A percentile compares a stretch with the other conserved stretches of the same genome.
Conservation (phyloP, 2,797 vertebrate species). For the Tachyglossus aculeatus region DNA sequence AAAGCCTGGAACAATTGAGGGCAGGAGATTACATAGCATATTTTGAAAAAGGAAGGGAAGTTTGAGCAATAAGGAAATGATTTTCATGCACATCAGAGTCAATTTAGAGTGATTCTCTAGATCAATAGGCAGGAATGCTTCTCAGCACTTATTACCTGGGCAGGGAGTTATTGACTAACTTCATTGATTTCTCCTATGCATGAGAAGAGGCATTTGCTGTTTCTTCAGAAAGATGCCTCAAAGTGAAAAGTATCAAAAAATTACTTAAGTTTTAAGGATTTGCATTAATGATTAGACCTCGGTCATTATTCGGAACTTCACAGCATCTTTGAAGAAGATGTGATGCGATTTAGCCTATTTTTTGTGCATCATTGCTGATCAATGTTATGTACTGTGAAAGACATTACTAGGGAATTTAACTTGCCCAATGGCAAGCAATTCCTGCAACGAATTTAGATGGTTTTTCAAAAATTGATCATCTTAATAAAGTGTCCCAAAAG, state of each 20-base stretch:
- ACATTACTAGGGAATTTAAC: slow-evolving; percentile 21
- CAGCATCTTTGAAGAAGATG: slow-evolving; percentile 42
- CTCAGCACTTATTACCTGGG: slow-evolving; percentile 82
- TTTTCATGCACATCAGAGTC: slow-evolving; percentile 82
- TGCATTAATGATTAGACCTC: slow-evolving; percentile 56
- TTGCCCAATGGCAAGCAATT: slow-evolving; percentile 30
- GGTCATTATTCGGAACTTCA: slow-evolving; percentile 57
- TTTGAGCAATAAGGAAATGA: slow-evolving; percentile 79
- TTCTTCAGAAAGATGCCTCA: slow-evolving; percentile 65
- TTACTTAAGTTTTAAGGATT: slow-evolving; percentile 64
- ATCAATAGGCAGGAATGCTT: slow-evolving; percentile 81
- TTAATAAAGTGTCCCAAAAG: neutral
- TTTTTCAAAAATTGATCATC: neutral
- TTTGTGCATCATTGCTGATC: slow-evolving; percentile 32
- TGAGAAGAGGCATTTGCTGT: slow-evolving; percentile 66
- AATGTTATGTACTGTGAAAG: slow-evolving; percentile 19
- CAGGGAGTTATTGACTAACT: slow-evolving; percentile 76
- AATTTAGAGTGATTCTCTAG: slow-evolving; percentile 78
- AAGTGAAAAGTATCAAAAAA: slow-evolving; percentile 69
- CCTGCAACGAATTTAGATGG: slow-evolving; percentile 1
- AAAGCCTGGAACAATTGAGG: slow-evolving; percentile 38
- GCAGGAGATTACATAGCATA: slow-evolving; percentile 68
- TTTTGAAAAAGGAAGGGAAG: slow-evolving; percentile 65
- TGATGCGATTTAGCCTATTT: slow-evolving; percentile 55
- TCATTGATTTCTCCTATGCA: slow-evolving; percentile 73